Evolutionary conservation across 2,888 invertebrate genomes (phyloP), one percentile per base, ranked within the genome.

Genomic region (Exocentrus adspersus): DNA sequence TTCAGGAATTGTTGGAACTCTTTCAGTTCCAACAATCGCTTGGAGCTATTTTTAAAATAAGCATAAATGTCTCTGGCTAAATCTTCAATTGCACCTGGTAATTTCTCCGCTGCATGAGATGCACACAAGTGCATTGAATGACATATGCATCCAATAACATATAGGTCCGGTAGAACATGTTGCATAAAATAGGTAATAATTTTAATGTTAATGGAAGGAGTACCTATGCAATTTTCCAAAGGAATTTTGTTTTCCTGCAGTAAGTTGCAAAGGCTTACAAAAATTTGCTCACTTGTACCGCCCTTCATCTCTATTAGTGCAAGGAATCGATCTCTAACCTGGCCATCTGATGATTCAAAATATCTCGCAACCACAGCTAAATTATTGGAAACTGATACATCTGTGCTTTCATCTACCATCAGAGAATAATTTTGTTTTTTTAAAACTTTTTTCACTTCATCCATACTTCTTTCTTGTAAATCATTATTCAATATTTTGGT

Each of bases 1-100:
- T 69, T 43, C 12, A 48, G 53, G 30, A 71, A 70, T 6, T 12
- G 20, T 50, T 73, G 71, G 48, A 61, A 73, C 28, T 72, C 50
- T 43, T 57, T 46, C 14, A 65, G 66, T 12, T 62, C 64, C 10
- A 5, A 3, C 2, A 62, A 16, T 5, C 67, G 30, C 19, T 64
- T 57, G 9, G 30, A 46, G 37, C 64, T 67, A 14, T 61, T 28
- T 3, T 45, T 19, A 14, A 69, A 64, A 32, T 67, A 57, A 1
- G 32, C 56, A 16, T 68, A 67, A 1, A 66, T 60, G 1, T 37
- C 30, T 32, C 66, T 16, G 2, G 24, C 37, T 10, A 64, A 16
- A 12, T 62, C 50, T 53, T 67, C 66, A 1, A 67, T 19, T 6
- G 12, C 50, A 7, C 45, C 43, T 0, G 63, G 67, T 7, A 67